Evolutionary conservation across 2,888 invertebrate genomes (phyloP).

Genomic region (Ptycholaimellus sp.): DNA sequence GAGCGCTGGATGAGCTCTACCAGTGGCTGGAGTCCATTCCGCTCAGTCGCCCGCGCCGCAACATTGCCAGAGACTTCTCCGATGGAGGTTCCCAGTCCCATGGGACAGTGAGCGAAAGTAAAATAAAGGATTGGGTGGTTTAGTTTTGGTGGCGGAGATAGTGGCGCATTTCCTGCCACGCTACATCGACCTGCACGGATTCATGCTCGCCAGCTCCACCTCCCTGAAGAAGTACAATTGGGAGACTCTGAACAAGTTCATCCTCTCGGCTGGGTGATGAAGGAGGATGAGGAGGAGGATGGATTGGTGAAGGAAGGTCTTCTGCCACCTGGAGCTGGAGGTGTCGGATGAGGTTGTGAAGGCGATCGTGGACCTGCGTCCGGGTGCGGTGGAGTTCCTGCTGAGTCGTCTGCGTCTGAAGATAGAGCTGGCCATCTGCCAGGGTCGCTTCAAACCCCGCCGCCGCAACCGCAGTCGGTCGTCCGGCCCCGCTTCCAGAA

Average conservation of each 20-base stretch:
- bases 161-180: conserved; percentile 26
- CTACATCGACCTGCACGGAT: conserved; percentile 28
- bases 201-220: conserved; percentile 20
- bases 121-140: too few relatives aligned
- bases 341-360: conserved; percentile 4
- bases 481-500: too few relatives aligned
- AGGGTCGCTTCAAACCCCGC: background rate
- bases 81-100: conserved; percentile 32
- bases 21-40: conserved; percentile 28
- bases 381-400: conserved; percentile 6
- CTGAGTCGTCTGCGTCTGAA: conserved; percentile 2
- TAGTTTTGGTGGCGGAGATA: conserved; percentile 28
- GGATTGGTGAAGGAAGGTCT: conserved; percentile 7
- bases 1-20: conserved; percentile 26
- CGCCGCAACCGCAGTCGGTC: background rate
- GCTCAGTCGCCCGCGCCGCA: conserved; percentile 26
- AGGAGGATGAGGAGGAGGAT: background rate
- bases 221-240: conserved; percentile 27
- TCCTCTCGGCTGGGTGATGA: too few relatives aligned
- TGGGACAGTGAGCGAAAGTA: too few relatives aligned
- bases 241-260: conserved; percentile 27
- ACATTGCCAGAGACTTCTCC: conserved; percentile 28
- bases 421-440: conserved; percentile 3
- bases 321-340: conserved; percentile 4
- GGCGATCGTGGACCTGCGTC: conserved; percentile 3